Evolutionary conservation across 2,113 vertebrate species (phyloP), one percentile per base, ranked within the genome.

Genomic region (Corythoichthys intestinalis): DNA sequence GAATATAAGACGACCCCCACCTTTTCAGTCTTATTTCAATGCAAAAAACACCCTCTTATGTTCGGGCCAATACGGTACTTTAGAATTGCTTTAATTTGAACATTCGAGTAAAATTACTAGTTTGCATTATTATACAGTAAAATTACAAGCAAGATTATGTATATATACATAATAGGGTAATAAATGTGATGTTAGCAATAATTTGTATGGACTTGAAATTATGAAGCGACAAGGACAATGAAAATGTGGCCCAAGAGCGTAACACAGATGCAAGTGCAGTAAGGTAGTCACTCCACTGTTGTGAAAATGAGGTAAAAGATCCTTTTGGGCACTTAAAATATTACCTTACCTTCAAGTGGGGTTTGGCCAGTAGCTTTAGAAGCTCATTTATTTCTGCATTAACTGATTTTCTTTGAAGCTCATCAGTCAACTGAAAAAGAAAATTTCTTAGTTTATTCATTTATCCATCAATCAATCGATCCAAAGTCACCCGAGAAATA

Each of bases 301-400:
- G 47, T 49, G 12, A 49, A 49, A 49, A 49, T 49, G 2, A 11
- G 7, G 47, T 49, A 37, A 58, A 35, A 35, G 8, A 35, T 10
- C 13, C 13, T 12, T 4, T 50, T 15, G 14, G 14, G 14, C 48
- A 15, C 4, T 12, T 14, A 15, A 15, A 15, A 2, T 13, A 12
- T 11, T 13, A 12, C n/a, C n/a, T 63, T 44, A 63, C 61, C 61
- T 48, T 63, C 44, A 63, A 63, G 11, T 63, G 41, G 12, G 61
- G 61, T 20, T 47, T 34, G 20, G 11, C 11, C n/a, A 63, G 28
- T 6, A 63, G 61, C 61, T 47, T 63, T 41, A 63, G 41, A 34
- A 63, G 61, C 12, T 63, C 61, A 13, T 47, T 63, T 10, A 63
- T 12, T 63, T 63, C 61, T 34, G 5, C 14, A 15, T 13, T 13